These are phyloP conservation scores for Nicator chloris DNA, from an alignment of 2,113 vertebrate genomes.

Conservation along the genomic window DNA sequence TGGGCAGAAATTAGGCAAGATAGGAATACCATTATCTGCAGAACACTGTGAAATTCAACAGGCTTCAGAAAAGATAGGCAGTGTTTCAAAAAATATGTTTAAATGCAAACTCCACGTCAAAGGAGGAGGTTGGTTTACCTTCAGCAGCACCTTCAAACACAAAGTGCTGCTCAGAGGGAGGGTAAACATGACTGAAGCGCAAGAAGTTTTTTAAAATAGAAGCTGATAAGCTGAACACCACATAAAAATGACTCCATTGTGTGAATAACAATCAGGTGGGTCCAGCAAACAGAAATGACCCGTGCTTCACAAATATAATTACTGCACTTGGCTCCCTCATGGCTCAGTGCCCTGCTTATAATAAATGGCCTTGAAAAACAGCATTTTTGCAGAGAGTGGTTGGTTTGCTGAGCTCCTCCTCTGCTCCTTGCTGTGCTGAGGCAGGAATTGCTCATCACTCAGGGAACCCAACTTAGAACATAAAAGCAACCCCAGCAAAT, in stretches of 20 bases:
- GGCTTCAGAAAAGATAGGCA: neutral
- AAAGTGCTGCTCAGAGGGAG: neutral
- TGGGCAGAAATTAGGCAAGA: neutral
- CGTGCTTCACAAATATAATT: neutral
- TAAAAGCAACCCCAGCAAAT: neutral
- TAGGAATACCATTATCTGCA: neutral
- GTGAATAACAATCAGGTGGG: neutral
- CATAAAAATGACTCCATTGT: neutral
- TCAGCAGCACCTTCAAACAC: neutral
- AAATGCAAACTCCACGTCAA: neutral
- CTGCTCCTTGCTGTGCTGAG: neutral
- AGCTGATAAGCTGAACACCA: neutral
- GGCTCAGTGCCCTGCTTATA: neutral
- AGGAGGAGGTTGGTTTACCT: neutral
- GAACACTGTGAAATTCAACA: neutral
- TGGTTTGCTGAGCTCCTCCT: neutral
- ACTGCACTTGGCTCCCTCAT: neutral
- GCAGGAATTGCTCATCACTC: neutral
- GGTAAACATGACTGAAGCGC: neutral
- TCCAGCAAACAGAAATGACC: neutral
- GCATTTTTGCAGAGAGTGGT: neutral
- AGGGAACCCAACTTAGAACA: neutral
- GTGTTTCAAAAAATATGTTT: rapidly evolving
- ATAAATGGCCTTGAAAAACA: neutral
- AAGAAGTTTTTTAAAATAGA: neutral